Conservation (phyloP, 2,797 vertebrate genomes). For the Pantherophis vulpinus region DNA sequence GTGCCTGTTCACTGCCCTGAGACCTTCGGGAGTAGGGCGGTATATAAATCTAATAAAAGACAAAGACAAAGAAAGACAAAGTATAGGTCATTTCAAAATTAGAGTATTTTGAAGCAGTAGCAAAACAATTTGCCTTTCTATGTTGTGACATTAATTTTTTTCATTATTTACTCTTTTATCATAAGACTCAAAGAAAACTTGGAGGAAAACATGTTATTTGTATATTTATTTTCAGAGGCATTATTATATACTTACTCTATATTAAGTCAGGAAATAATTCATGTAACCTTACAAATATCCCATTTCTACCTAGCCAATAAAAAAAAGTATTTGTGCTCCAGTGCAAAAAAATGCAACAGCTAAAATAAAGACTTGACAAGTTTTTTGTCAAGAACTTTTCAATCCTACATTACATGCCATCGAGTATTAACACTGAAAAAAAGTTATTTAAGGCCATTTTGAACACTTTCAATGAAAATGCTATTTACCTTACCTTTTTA, state of each 20-base stretch:
- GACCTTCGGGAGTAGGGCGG: too few relatives aligned
- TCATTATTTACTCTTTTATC: constrained; percentile 41
- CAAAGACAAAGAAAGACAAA: too few relatives aligned
- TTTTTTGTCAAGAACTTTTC: constrained; percentile 8
- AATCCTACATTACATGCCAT: constrained; percentile 54
- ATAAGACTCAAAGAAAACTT: constrained; percentile 12
- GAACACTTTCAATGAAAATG: constrained; percentile 37
- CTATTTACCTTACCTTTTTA: neutral
- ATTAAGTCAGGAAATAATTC: constrained; percentile 49
- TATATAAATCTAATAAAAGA: too few relatives aligned
- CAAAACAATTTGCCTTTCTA: constrained; percentile 16
- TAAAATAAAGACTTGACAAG: constrained; percentile 44
- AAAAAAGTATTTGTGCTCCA: constrained; percentile 49
- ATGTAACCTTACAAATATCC: constrained; percentile 38
- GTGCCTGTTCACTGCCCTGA: too few relatives aligned
- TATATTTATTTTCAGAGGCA: constrained; percentile 6
- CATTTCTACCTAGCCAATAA: constrained; percentile 55
- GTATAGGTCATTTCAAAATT: constrained; percentile 1
- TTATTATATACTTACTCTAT: constrained; percentile 33
- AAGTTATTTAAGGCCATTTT: constrained; percentile 55
- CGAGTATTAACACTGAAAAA: constrained; percentile 59
- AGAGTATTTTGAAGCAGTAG: neutral
- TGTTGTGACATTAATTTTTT: constrained; percentile 34
- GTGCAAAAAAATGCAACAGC: constrained; percentile 6
- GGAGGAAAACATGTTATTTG: constrained; percentile 17